Evolutionary conservation across 1,140 invertebrate genomes (phyloP).

Genomic region (Drosophila arizonae): DNA sequence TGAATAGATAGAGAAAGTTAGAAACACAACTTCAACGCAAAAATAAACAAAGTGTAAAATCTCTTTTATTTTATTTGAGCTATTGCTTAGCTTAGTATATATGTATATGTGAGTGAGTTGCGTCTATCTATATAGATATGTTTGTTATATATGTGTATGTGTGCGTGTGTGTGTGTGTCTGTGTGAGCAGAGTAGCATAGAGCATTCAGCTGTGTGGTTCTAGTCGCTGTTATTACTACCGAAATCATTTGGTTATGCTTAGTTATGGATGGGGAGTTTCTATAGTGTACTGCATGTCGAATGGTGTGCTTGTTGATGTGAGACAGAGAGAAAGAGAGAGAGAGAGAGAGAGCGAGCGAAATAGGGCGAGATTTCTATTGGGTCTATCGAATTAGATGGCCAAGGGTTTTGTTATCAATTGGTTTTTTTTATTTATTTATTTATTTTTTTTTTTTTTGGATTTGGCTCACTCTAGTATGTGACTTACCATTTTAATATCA

Average conservation of each 20-base stretch:
- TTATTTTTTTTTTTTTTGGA: not conserved
- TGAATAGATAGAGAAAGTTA: slow-evolving; percentile 21
- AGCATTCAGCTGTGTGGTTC: slow-evolving; percentile 35
- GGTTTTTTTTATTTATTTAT: slow-evolving; percentile 15
- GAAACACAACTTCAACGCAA: slow-evolving; percentile 42
- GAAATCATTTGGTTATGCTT: slow-evolving; percentile 24
- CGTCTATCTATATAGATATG: slow-evolving; percentile 8
- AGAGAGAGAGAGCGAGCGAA: slow-evolving; percentile 5
- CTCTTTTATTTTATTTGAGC: slow-evolving; percentile 14
- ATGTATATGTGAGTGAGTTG: slow-evolving; percentile 9
- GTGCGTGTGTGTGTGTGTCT: slow-evolving; percentile 17
- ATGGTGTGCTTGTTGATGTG: slow-evolving; percentile 27
- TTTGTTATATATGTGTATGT: slow-evolving; percentile 5
- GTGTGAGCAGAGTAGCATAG: slow-evolving; percentile 35
- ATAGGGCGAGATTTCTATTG: not conserved
- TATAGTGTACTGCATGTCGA: slow-evolving; percentile 20
- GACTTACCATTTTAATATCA: slow-evolving; percentile 99
- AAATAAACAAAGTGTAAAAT: slow-evolving; percentile 43
- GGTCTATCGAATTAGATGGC: slow-evolving; percentile 42
- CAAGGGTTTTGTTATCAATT: slow-evolving; percentile 36
- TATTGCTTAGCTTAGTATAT: slow-evolving; percentile 22
- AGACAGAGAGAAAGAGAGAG: slow-evolving; percentile 13
- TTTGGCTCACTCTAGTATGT: slow-evolving; percentile 22
- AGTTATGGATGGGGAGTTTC: slow-evolving; percentile 10
- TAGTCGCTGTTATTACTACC: slow-evolving; percentile 31